phyloP scores from a whole-genome alignment of 2,797 vertebrate genomes.

The Galagoides demidoff region DNA sequence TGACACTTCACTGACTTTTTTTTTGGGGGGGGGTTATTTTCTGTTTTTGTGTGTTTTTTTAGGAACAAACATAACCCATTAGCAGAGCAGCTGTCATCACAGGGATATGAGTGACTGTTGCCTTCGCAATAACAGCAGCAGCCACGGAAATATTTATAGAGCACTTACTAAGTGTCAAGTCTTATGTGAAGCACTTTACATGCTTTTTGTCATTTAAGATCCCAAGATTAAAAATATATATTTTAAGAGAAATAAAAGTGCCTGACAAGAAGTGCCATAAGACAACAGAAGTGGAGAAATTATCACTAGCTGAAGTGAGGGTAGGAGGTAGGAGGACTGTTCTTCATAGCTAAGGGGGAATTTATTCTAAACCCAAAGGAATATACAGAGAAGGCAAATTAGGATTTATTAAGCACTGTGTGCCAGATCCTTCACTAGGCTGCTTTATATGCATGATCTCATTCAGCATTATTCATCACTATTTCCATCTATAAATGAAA shows the following conservation, averaged over 20 bases:
- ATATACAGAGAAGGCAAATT: constrained; percentile 33
- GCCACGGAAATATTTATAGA: constrained; percentile 69
- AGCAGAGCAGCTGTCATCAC: background rate
- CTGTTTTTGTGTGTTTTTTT: no score
- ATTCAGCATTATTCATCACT: constrained; percentile 44
- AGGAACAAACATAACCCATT: background rate
- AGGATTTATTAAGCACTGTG: constrained; percentile 54
- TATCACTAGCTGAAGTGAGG: background rate
- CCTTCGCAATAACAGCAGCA: constrained; percentile 44
- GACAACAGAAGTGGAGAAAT: constrained; percentile 33
- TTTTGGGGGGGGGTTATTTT: no score
- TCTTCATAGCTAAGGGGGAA: constrained; percentile 10
- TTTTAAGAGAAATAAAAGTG: constrained; percentile 52
- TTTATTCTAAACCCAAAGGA: constrained; percentile 54
- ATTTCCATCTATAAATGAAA: constrained; percentile 37
- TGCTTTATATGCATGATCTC: constrained; percentile 25
- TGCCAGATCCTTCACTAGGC: background rate
- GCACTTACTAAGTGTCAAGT: constrained; percentile 46
- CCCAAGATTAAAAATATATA: background rate
- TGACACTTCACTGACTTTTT: background rate
- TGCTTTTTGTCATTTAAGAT: constrained; percentile 65
- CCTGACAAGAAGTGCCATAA: constrained; percentile 52
- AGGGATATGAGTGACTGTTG: constrained; percentile 10
- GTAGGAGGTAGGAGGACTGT: background rate
- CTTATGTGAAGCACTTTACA: constrained; percentile 51